Evolutionary conservation across 2,888 invertebrate genomes (phyloP).

Genomic region (Exephanes ischioxanthus): DNA sequence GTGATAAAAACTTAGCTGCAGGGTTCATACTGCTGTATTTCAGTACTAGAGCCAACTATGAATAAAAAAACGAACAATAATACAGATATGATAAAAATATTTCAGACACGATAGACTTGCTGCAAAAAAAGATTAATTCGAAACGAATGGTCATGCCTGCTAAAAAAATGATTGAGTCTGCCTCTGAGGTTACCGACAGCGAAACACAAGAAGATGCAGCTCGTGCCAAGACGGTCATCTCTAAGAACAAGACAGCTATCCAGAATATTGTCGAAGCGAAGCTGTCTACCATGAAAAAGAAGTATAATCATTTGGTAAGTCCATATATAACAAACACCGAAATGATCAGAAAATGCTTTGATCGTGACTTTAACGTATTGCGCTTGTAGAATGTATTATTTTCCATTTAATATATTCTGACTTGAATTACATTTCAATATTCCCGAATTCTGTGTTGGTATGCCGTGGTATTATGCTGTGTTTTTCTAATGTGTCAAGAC

Average conservation of each 20-base stretch:
- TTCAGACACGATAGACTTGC: constrained; percentile 1
- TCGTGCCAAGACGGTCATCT: not conserved
- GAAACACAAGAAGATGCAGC: not conserved
- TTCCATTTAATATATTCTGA: not conserved
- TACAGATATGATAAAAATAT: not conserved
- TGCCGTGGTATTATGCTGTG: too few relatives aligned
- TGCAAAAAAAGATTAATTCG: constrained; percentile 3
- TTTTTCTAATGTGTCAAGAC: too few relatives aligned
- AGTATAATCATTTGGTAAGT: constrained; percentile 1
- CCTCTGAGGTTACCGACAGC: constrained; percentile 3
- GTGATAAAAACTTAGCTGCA: too few relatives aligned
- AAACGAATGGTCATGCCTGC: not conserved
- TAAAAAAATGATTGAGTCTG: not conserved
- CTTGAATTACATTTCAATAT: not conserved
- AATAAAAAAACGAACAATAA: not conserved
- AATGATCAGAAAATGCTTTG: not conserved
- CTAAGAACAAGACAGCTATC: not conserved
- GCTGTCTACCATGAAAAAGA: not conserved
- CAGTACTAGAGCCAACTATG: not conserved
- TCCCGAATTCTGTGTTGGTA: not conserved
- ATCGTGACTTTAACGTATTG: not conserved
- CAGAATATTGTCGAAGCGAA: not conserved
- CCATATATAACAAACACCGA: not conserved
- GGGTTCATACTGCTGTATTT: not conserved
- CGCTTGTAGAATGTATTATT: not conserved